Percentiles rank a stretch among this genome's conserved stretches.
Conservation (phyloP, 2,888 invertebrate genomes). For the Pseudoips prasinana region DNA sequence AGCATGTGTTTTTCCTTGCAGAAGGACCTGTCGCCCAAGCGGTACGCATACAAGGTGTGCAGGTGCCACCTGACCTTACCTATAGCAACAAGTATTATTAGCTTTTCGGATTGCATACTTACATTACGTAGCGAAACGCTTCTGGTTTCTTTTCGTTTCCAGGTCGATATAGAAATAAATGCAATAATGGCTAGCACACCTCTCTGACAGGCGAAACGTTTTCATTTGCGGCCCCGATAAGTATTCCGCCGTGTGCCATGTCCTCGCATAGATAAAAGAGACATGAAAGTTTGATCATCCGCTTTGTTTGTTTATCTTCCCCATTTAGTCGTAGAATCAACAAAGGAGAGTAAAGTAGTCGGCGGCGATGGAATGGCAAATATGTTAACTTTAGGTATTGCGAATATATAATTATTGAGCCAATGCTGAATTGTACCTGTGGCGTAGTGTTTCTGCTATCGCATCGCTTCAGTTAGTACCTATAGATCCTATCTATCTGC, state of each 20-base stretch:
- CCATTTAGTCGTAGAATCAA: conserved; percentile 18
- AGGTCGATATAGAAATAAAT: conserved; percentile 18
- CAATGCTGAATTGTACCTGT: conserved; percentile 7
- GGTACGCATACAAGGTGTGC: conserved; percentile 29
- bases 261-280: background rate
- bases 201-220: too few relatives aligned
- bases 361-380: conserved; percentile 8
- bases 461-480: too few relatives aligned
- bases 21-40: conserved; percentile 23
- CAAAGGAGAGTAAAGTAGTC: conserved; percentile 5
- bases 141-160: conserved; percentile 19
- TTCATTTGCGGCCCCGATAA: too few relatives aligned
- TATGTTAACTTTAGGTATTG: conserved; percentile 7
- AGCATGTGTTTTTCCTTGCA: conserved; percentile 20
- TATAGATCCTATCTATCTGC: too few relatives aligned
- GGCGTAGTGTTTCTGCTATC: too few relatives aligned
- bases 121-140: conserved; percentile 21
- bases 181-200: too few relatives aligned
- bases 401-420: conserved; percentile 7
- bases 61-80: conserved; percentile 29
- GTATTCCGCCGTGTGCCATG: too few relatives aligned
- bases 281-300: conserved; percentile 10
- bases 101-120: conserved; percentile 18
- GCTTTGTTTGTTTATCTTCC: conserved; percentile 30
- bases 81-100: conserved; percentile 33